These are phyloP conservation scores for Heterotilapia buettikoferi DNA, from an alignment of 2,113 vertebrate species.

Conservation along the genomic window DNA sequence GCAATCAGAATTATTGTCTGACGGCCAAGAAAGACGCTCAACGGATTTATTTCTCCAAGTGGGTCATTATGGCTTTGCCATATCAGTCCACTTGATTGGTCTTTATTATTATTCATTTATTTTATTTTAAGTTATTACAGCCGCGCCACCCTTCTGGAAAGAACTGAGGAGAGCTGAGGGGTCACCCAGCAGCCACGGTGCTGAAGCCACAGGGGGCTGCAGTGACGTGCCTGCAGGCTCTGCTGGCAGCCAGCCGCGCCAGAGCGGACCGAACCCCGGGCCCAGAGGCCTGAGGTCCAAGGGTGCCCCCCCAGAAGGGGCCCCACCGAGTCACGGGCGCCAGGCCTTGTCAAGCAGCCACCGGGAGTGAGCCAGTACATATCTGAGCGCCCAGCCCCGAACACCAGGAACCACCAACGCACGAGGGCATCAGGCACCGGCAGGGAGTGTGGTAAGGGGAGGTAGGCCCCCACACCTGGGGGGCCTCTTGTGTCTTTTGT, in stretches of 20 bases:
- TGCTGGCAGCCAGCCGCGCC: too few relatives aligned
- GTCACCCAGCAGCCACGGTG: too few relatives aligned
- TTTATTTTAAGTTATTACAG: too few relatives aligned
- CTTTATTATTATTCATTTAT: too few relatives aligned
- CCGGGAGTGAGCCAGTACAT: background rate
- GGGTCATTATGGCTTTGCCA: too few relatives aligned
- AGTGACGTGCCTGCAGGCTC: too few relatives aligned
- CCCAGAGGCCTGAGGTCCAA: background rate
- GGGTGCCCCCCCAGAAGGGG: background rate
- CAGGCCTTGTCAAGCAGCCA: background rate
- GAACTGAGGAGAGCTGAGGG: too few relatives aligned
- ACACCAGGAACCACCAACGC: background rate
- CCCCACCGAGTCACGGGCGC: accelerated
- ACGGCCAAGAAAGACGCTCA: background rate
- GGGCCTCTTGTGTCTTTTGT: background rate
- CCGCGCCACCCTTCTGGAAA: too few relatives aligned
- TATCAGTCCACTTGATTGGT: too few relatives aligned
- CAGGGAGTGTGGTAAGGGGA: background rate
- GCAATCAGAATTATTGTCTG: background rate
- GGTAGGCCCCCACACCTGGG: background rate
- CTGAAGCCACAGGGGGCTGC: too few relatives aligned
- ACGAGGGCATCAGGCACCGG: background rate
- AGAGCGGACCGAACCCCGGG: too few relatives aligned
- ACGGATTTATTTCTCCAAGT: background rate
- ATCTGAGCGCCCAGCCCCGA: accelerated